phyloP scores from a whole-genome alignment of 2,797 vertebrate species.

The Pangasius mekongensis region DNA sequence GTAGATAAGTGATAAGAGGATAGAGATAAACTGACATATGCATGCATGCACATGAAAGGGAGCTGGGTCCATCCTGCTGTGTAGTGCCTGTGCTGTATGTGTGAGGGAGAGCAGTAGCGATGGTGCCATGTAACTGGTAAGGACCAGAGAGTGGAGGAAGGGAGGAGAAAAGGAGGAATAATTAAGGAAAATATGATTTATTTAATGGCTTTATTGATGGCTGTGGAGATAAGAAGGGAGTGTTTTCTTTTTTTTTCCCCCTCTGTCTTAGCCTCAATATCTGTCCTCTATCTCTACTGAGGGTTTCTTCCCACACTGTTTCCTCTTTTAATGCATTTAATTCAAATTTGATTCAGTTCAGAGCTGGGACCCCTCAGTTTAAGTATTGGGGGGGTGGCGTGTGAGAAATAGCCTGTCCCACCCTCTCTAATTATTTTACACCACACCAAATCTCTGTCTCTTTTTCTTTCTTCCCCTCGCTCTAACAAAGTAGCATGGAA shows the following conservation, averaged over 20 bases:
- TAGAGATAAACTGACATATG: slow-evolving; percentile 4
- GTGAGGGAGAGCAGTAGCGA: slow-evolving; percentile 39
- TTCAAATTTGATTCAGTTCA: slow-evolving; percentile 1
- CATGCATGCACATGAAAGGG: slow-evolving; percentile 39
- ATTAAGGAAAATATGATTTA: slow-evolving; percentile 58
- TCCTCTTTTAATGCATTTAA: neutral
- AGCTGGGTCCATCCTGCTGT: slow-evolving; percentile 43
- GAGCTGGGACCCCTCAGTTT: neutral
- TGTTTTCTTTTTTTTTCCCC: slow-evolving; percentile 29
- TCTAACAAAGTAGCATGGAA: slow-evolving; percentile 28
- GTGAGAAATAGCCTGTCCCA: neutral
- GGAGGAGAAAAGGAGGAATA: slow-evolving; percentile 43
- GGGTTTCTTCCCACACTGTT: slow-evolving; percentile 10
- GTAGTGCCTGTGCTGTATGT: slow-evolving; percentile 40
- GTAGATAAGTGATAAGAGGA: slow-evolving; percentile 10
- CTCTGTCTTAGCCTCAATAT: slow-evolving; percentile 31
- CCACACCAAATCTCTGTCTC: neutral
- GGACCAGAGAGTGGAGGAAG: slow-evolving; percentile 43
- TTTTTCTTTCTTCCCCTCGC: slow-evolving; percentile 21
- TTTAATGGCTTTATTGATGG: slow-evolving; percentile 58
- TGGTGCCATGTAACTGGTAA: slow-evolving; percentile 43
- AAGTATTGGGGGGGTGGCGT: neutral
- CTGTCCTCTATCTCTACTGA: slow-evolving; percentile 29
- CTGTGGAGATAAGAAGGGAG: slow-evolving; percentile 39
- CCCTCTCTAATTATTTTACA: slow-evolving; percentile 11